These are phyloP conservation scores for Aspidoscelis tigris DNA, from an alignment of 2,113 vertebrate species.

Conservation along the genomic window DNA sequence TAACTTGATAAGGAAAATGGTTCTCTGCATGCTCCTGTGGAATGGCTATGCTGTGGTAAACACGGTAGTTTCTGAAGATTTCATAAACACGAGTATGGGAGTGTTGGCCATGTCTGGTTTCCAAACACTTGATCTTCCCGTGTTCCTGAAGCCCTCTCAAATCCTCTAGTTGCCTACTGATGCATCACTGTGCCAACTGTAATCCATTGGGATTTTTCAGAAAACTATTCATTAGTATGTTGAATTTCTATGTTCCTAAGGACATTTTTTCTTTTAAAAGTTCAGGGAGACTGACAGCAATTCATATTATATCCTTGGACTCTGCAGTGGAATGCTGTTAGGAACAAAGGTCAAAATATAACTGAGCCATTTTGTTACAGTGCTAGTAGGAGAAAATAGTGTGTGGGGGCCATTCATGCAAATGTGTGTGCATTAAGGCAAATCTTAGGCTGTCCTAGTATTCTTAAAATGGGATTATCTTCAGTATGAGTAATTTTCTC, in stretches of 20 bases:
- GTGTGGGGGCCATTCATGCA: neutral
- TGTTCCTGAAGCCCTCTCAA: neutral
- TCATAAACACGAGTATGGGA: neutral
- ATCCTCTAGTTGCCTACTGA: neutral
- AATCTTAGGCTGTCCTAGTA: neutral
- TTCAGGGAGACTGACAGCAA: neutral
- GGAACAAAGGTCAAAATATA: neutral
- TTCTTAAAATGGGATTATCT: neutral
- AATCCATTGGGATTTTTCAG: neutral
- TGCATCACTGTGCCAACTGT: neutral
- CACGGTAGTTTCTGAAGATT: neutral
- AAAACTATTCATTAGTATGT: neutral
- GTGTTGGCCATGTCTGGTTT: neutral
- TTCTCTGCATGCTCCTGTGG: neutral
- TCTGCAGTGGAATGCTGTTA: rapidly evolving
- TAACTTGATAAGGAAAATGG: neutral
- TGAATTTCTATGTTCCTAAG: rapidly evolving
- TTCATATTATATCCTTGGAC: rapidly evolving
- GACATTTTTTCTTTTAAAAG: rapidly evolving
- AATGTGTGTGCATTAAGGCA: neutral
- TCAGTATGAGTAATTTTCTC: neutral
- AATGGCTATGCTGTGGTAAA: neutral
- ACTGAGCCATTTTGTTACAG: neutral
- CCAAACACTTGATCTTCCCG: neutral
- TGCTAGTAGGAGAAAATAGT: neutral